These are phyloP conservation scores for Agapostemon virescens DNA, from an alignment of 2,888 invertebrate species.

Conservation along the genomic window DNA sequence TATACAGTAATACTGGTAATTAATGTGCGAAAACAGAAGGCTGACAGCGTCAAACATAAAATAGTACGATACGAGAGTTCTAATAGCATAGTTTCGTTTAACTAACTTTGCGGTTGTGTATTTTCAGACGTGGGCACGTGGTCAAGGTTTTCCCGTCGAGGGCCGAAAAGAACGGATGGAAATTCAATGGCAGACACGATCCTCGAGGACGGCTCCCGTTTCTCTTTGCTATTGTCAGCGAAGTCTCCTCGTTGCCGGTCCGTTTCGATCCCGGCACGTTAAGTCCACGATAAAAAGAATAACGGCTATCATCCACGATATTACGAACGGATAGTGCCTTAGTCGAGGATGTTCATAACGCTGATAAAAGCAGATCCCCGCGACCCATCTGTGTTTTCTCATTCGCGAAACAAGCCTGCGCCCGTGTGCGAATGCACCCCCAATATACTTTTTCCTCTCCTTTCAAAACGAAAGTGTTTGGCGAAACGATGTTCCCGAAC, in stretches of 20 bases:
- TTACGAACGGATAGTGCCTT: constrained; percentile 56
- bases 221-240: constrained; percentile 44
- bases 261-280: constrained; percentile 43
- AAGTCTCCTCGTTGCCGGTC: constrained; percentile 29
- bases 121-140: constrained; percentile 27
- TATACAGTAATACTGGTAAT: neutral
- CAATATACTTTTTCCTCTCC: constrained; percentile 17
- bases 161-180: constrained; percentile 40
- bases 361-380: constrained; percentile 52
- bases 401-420: constrained; percentile 26
- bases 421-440: constrained; percentile 28
- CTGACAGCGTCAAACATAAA: neutral
- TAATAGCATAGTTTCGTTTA: neutral
- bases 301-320: constrained; percentile 59
- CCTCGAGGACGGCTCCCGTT: constrained; percentile 1
- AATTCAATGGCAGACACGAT: constrained; percentile 49
- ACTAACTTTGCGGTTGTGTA: constrained; percentile 27
- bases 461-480: constrained; percentile 10
- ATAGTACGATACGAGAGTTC: neutral
- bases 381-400: constrained; percentile 38
- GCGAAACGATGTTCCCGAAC: neutral
- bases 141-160: constrained; percentile 22
- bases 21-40: neutral
- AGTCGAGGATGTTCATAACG: constrained; percentile 55
- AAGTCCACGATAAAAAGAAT: constrained; percentile 60